Percentiles rank a stretch among this genome's conserved stretches.
Conservation (phyloP, 2,888 invertebrate species). For the Sarcophaga variegata region DNA sequence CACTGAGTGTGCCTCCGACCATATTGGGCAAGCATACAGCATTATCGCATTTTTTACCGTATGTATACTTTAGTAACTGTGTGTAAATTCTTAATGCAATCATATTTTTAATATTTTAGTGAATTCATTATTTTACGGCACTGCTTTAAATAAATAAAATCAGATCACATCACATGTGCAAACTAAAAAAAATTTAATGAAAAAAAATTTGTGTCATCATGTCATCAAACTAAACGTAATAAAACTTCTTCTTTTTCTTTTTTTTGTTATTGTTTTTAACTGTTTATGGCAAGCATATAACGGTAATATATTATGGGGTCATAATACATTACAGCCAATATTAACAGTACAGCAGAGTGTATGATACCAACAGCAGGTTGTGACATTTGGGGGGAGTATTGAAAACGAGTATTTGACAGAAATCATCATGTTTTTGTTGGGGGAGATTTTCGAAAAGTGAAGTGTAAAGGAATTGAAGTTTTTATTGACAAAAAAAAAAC, state of each 20-base stretch:
- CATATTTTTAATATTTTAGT: too few species aligned
- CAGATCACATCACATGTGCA: background rate
- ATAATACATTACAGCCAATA: background rate
- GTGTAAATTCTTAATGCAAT: too few species aligned
- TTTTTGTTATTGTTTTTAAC: conserved; percentile 6
- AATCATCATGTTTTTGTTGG: too few species aligned
- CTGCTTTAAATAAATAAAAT: background rate
- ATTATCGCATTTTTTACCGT: too few species aligned
- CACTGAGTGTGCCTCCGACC: too few species aligned
- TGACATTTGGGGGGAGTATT: background rate
- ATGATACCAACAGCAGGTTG: too few species aligned
- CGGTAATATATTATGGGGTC: background rate
- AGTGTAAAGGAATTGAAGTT: too few species aligned
- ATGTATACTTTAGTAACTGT: too few species aligned
- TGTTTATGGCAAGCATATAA: conserved; percentile 23
- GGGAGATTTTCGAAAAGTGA: too few species aligned
- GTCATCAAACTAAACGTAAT: conserved; percentile 23
- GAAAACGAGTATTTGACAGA: too few species aligned
- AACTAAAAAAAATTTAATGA: background rate
- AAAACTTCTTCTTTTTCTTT: background rate
- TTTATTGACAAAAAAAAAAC: too few species aligned
- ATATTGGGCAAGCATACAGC: too few species aligned
- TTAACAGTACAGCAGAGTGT: background rate
- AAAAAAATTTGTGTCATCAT: conserved; percentile 2
- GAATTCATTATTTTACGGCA: background rate